Conservation (phyloP, 2,888 invertebrate species). For the Sinodicranocentrus sp. region DNA sequence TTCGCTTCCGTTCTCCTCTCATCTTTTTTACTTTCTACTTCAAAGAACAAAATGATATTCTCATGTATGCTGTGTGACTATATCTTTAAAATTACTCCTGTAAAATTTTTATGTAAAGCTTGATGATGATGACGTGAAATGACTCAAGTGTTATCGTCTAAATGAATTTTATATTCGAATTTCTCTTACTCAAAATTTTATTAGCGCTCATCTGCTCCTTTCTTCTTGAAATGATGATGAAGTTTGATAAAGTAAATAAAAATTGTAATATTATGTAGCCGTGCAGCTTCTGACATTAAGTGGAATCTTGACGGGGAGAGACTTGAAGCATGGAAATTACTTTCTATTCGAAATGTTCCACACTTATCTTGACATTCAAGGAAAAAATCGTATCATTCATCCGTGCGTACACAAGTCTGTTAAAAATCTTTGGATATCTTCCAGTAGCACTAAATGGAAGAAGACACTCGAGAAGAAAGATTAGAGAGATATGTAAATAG, state of each 20-base stretch:
- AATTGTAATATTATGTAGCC: constrained; percentile 14
- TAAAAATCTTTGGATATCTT: constrained; percentile 23
- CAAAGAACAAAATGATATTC: too few species aligned
- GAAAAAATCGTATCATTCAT: neutral
- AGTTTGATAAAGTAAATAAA: neutral
- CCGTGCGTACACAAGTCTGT: neutral
- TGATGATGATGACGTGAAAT: too few species aligned
- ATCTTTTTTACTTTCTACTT: too few species aligned
- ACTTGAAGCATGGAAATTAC: constrained; percentile 50
- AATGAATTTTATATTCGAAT: neutral
- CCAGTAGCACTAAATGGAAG: constrained; percentile 19
- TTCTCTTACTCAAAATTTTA: neutral
- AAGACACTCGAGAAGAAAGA: constrained; percentile 1
- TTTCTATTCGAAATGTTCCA: constrained; percentile 5
- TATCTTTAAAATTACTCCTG: too few species aligned
- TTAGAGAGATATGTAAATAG: constrained; percentile 44
- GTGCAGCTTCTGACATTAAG: constrained; percentile 12
- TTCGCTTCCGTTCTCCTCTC: too few species aligned
- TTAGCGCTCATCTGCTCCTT: neutral
- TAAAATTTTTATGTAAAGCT: too few species aligned
- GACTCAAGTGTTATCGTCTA: constrained; percentile 3
- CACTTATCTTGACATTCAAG: constrained; percentile 6
- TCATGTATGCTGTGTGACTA: too few species aligned
- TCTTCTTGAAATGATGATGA: neutral
- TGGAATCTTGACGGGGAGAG: constrained; percentile 13